A percentile compares a stretch with the other conserved stretches of the same genome.
phyloP scores from a whole-genome alignment of 30 jellyfish, hydroid and myxozoan species.

The Turritopsis dohrnii region DNA sequence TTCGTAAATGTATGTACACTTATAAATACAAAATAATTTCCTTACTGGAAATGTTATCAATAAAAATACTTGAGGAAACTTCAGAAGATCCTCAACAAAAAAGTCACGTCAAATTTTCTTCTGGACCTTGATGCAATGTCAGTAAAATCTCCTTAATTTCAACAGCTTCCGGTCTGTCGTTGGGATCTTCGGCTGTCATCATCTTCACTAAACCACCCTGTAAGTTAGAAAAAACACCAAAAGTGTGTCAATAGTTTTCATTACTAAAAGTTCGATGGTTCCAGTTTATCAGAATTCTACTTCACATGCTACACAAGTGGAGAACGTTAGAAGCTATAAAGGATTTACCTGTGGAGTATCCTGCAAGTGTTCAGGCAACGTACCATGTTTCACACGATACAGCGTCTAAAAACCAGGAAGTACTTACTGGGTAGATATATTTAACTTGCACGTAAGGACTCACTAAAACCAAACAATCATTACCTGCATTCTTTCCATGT shows the following conservation, averaged over 20 bases:
- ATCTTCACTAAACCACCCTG: conserved; percentile 60
- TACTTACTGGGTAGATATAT: background rate
- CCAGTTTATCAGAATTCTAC: too few relatives aligned
- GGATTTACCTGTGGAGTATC: conserved; percentile 31
- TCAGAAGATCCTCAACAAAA: background rate
- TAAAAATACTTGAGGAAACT: background rate
- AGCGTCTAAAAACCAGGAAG: conserved; percentile 9
- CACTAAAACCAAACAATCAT: conserved; percentile 1
- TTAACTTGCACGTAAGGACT: background rate
- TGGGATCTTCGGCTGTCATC: conserved; percentile 56
- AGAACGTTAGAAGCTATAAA: too few relatives aligned
- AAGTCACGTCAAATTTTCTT: background rate
- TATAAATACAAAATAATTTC: background rate
- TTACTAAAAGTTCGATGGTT: too few relatives aligned
- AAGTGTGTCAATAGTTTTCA: too few relatives aligned
- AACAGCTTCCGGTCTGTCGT: conserved; percentile 73
- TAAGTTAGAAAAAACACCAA: too few relatives aligned
- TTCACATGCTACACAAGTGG: too few relatives aligned
- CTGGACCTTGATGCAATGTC: background rate
- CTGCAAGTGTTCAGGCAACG: conserved; percentile 4
- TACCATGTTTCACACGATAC: conserved; percentile 18
- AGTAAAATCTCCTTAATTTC: conserved; percentile 31
- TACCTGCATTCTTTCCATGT: conserved; percentile 93
- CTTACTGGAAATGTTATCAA: background rate
- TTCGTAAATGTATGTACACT: background rate